phyloP scores from a whole-genome alignment of 2,113 vertebrate genomes.

The Anoplopoma fimbria region DNA sequence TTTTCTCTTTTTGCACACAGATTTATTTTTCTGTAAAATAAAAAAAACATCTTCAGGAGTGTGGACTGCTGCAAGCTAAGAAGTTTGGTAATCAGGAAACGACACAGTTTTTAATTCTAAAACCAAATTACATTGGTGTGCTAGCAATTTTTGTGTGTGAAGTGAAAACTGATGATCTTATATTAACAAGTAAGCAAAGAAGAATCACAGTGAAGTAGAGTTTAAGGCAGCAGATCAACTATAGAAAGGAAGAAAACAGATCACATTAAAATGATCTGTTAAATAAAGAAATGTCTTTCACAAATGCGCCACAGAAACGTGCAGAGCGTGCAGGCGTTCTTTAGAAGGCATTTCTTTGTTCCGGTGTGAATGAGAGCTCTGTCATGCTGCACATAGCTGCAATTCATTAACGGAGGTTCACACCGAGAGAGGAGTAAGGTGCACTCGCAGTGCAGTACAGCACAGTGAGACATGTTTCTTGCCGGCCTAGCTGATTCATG shows the following conservation, averaged over 20 bases:
- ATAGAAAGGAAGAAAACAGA: constrained; percentile 4
- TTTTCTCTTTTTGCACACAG: background rate
- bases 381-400: constrained; percentile 7
- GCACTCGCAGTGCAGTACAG: background rate
- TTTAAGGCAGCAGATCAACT: background rate
- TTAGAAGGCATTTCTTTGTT: constrained; percentile 21
- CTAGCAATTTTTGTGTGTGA: background rate
- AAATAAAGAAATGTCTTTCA: background rate
- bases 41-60: background rate
- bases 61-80: background rate
- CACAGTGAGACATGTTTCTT: background rate
- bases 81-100: background rate
- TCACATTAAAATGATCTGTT: background rate
- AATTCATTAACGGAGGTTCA: constrained; percentile 21
- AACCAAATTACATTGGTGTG: constrained; percentile 5
- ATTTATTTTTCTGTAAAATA: background rate
- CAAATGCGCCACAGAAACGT: background rate
- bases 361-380: constrained; percentile 10
- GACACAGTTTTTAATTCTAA: background rate
- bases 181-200: background rate
- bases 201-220: background rate
- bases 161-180: background rate
- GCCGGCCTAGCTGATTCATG: background rate
- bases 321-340: background rate
- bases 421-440: background rate